A percentile compares a stretch with the other conserved stretches of the same genome.
phyloP scores from a whole-genome alignment of 2,797 vertebrate genomes.

The Vespertilio murinus region DNA sequence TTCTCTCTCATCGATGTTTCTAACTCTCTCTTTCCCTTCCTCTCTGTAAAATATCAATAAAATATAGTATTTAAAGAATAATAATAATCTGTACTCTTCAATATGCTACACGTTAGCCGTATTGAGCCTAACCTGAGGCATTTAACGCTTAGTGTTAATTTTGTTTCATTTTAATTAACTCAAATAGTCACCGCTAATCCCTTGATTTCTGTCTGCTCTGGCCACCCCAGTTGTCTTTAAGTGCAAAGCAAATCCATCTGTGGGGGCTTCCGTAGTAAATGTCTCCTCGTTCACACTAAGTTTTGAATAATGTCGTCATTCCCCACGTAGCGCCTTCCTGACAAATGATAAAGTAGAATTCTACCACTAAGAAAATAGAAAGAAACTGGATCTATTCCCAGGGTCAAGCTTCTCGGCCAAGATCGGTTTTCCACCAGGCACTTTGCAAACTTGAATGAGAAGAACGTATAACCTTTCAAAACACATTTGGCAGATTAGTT shows the following conservation, averaged over 20 bases:
- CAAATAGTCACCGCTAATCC: not conserved
- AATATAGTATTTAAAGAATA: too few relatives aligned
- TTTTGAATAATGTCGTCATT: slow-evolving; percentile 4
- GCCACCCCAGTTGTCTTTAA: not conserved
- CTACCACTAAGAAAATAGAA: not conserved
- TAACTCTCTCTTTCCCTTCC: too few relatives aligned
- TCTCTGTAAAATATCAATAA: too few relatives aligned
- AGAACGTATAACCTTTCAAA: not conserved
- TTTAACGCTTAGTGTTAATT: slow-evolving; percentile 33
- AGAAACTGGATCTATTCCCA: slow-evolving; percentile 2
- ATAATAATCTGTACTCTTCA: not conserved
- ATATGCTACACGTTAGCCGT: not conserved
- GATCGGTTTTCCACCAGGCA: not conserved
- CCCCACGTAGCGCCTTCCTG: not conserved
- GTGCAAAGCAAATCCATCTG: not conserved
- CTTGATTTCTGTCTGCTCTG: not conserved
- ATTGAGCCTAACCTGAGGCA: not conserved
- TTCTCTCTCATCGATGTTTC: too few relatives aligned
- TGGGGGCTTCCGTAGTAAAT: not conserved
- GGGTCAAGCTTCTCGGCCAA: not conserved
- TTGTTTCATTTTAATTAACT: not conserved
- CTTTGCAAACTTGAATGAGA: slow-evolving; percentile 31
- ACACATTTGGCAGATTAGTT: not conserved
- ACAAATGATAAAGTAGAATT: slow-evolving; percentile 3
- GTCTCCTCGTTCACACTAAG: not conserved